These are phyloP conservation scores for Andrena cerasifolii DNA, from an alignment of 1,140 invertebrate species.

Conservation along the genomic window DNA sequence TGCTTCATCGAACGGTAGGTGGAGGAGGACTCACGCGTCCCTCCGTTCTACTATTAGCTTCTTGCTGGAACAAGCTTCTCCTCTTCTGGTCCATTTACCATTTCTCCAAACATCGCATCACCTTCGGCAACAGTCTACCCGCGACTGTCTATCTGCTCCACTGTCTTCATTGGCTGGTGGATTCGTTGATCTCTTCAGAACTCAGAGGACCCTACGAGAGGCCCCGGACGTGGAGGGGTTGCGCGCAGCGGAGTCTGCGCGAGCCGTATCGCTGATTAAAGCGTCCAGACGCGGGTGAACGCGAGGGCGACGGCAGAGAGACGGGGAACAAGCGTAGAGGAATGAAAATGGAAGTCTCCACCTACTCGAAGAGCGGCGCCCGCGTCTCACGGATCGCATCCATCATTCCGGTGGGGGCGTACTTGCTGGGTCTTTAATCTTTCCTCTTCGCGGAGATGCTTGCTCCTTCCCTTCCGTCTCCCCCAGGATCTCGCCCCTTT, in stretches of 20 bases:
- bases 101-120: too few species aligned
- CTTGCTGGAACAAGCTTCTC: not conserved
- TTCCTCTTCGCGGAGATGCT: constrained; percentile 68
- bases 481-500: constrained; percentile 13
- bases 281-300: constrained; percentile 37
- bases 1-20: not conserved
- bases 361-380: constrained; percentile 73
- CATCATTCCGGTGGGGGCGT: constrained; percentile 82
- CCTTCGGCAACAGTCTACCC: too few species aligned
- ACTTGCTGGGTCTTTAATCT: constrained; percentile 81
- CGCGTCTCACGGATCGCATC: constrained; percentile 78
- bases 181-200: too few species aligned
- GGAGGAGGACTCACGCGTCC: not conserved
- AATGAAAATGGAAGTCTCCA: constrained; percentile 80
- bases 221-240: too few species aligned
- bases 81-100: too few species aligned
- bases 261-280: constrained; percentile 41
- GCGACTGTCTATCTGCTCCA: too few species aligned
- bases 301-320: constrained; percentile 24
- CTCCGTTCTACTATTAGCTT: not conserved
- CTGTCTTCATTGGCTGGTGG: too few species aligned
- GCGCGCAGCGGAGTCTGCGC: constrained; percentile 1
- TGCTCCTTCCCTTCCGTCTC: constrained; percentile 50
- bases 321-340: constrained; percentile 63
- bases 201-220: too few species aligned